Conservation (phyloP, 2,797 vertebrate genomes). For the Percopsis omiscomaycus region DNA sequence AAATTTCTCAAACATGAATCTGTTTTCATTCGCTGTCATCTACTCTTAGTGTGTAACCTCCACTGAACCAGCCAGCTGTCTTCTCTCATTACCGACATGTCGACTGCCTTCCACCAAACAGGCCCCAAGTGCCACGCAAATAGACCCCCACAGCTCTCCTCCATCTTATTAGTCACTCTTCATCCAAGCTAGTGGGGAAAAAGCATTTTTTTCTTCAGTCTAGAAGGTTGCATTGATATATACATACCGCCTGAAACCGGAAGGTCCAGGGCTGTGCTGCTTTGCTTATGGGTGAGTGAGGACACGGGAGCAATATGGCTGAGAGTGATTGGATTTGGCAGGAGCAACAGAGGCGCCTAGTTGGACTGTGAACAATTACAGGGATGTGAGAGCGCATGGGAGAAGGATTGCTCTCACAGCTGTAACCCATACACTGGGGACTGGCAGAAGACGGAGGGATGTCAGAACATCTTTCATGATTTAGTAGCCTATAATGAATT, state of each 20-base stretch:
- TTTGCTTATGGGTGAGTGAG: constrained; percentile 45
- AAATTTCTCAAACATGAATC: background rate
- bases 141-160: constrained; percentile 28
- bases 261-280: constrained; percentile 47
- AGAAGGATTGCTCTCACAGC: constrained; percentile 64
- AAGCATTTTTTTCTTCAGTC: background rate
- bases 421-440: constrained; percentile 62
- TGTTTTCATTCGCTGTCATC: constrained; percentile 59
- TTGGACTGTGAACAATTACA: constrained; percentile 68
- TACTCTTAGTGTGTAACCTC: constrained; percentile 66
- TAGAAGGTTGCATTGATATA: constrained; percentile 1
- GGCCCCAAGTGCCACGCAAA: constrained; percentile 45
- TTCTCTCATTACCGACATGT: constrained; percentile 65
- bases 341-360: constrained; percentile 54
- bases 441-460: constrained; percentile 55
- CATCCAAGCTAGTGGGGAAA: constrained; percentile 8
- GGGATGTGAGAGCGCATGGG: constrained; percentile 59
- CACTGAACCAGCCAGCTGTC: constrained; percentile 75
- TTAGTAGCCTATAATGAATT: constrained; percentile 6
- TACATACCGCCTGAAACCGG: constrained; percentile 28
- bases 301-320: constrained; percentile 14
- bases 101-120: constrained; percentile 54
- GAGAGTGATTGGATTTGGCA: constrained; percentile 71
- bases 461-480: constrained; percentile 59
- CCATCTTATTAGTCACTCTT: constrained; percentile 22